Evolutionary conservation across 2,797 vertebrate species (phyloP), one percentile per base, ranked within the genome.

Genomic region (Erithacus rubecula): DNA sequence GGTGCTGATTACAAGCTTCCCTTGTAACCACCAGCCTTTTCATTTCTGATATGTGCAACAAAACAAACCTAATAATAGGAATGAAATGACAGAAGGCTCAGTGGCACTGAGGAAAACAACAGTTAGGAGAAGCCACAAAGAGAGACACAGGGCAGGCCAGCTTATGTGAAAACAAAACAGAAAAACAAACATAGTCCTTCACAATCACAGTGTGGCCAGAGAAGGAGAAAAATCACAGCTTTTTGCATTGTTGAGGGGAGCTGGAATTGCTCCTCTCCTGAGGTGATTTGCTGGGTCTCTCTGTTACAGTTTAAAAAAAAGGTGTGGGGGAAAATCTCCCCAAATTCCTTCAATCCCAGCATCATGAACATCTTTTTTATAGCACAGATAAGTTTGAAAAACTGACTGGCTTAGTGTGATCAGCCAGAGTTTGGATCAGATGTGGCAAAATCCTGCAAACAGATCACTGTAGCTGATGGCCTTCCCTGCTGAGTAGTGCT

Each of bases 31-130:
- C 97, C 51, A 92, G 94, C 84, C 97, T 98, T 98, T 96, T 97
- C 97, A 97, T 97, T 98, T 97, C 88, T 96, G 97, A 97, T 97
- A 87, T 19, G 89, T 96, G 96, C 95, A 97, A 96, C 94, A 96
- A 97, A 97, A 97, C 94, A 95, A 76, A 97, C 94, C 94, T 95
- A 98, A 97, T 97, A 97, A 97, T 97, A 98, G 96, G 95, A 92
- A 92, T 96, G 93, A 96, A 96, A 97, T 97, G 96, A 97, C 96
- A 94, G 94, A 96, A 88, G 96, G 93, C 95, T 97, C 90, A 90
- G 87, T 55, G 92, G 76, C 93, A 87, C 91, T 85, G 87, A 78
- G 93, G 93, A 96, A 97, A 97, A 94, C 96, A 97, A 76, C 96
- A 91, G 88, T 97, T 97, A 95, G 77, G 90, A 95, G 95, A 97